Evolutionary conservation across 2,113 vertebrate species (phyloP), one percentile per base, ranked within the genome.

Genomic region (Sinocyclocheilus rhinocerous): DNA sequence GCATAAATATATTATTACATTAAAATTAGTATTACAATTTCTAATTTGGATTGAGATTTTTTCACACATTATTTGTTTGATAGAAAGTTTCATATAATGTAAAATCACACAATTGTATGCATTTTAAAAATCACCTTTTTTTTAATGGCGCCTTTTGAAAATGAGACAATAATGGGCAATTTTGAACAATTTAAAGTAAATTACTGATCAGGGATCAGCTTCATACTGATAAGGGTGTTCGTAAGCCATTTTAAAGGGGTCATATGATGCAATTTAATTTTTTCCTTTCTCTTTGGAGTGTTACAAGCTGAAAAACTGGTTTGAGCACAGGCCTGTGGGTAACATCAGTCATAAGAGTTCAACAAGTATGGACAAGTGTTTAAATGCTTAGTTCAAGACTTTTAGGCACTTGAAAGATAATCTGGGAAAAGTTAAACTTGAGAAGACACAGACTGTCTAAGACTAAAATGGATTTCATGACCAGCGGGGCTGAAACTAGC

Each of bases 221-320:
- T 48, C 55, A 11, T 2, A 39, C 39, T 24, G 12, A 52, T 5
- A 26, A 61, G 20, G 3, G 29, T 36, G 11, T 36, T 15, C 0
- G 15, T 77, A 59, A 63, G 42, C 26, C 26, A 65, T 83, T 83
- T 83, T n/a, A n/a, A n/a, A n/a, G n/a, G n/a, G n/a, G n/a, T n/a
- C n/a, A n/a, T n/a, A n/a, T n/a, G n/a, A n/a, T n/a, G n/a, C n/a
- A n/a, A n/a, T n/a, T n/a, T n/a, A n/a, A n/a, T n/a, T n/a, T n/a
- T n/a, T n/a, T n/a, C n/a, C n/a, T n/a, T n/a, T n/a, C n/a, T n/a
- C n/a, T n/a, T n/a, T n/a, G n/a, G n/a, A n/a, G n/a, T n/a, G n/a
- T n/a, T n/a, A 20, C 57, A 86, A 86, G 80, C 12, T 42, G 57
- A 76, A 78, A 33, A 86, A 84, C 80, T 80, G 65, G 84, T 79